Conservation (phyloP, 2,888 invertebrate genomes). For the Parascotia fuliginaria region DNA sequence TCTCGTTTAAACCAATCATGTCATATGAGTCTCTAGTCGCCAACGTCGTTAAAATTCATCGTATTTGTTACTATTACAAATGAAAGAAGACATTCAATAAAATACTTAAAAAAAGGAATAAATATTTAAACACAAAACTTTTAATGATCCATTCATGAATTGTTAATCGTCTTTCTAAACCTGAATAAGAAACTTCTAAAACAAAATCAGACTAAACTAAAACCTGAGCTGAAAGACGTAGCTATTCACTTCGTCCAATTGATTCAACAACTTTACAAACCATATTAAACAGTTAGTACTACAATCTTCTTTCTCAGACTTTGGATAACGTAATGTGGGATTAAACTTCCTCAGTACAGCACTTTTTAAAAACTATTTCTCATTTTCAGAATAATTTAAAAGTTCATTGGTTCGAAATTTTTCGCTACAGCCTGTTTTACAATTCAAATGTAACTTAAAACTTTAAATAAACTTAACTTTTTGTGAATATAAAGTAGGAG, state of each 20-base stretch:
- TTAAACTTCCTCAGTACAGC: conserved; percentile 13
- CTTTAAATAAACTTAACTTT: conserved; percentile 33
- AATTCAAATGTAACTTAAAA: conserved; percentile 48
- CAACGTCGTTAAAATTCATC: no score
- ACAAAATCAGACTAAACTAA: neutral
- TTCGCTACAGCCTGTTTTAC: conserved; percentile 29
- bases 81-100: no score
- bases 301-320: conserved; percentile 15
- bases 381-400: conserved; percentile 29
- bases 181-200: neutral
- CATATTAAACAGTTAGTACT: neutral
- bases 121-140: neutral
- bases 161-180: neutral
- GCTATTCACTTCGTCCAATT: neutral
- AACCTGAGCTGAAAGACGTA: neutral
- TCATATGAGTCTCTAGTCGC: no score
- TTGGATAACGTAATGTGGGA: conserved; percentile 24
- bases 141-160: neutral
- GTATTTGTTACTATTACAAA: no score
- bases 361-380: conserved; percentile 27
- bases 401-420: conserved; percentile 29
- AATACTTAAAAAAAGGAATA: neutral
- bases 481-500: conserved; percentile 24
- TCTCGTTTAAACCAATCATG: no score
- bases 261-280: neutral